phyloP scores from a whole-genome alignment of 2,797 vertebrate genomes.

The Pygocentrus nattereri region DNA sequence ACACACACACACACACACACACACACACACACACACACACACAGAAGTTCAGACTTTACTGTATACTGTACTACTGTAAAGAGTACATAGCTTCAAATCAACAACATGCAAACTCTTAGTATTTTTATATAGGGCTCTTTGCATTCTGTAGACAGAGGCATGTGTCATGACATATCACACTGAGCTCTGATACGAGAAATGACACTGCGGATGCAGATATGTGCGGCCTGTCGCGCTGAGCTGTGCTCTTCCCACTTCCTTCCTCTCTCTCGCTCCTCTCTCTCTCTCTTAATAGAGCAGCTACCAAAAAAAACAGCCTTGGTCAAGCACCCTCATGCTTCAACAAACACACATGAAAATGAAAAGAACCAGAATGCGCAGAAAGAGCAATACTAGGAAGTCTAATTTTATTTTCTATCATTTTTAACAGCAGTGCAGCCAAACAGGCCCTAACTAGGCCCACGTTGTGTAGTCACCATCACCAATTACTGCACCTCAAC shows the following conservation, averaged over 20 bases:
- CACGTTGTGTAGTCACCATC: not conserved
- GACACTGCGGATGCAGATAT: slow-evolving; percentile 63
- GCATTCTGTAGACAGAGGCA: not conserved
- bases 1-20: not conserved
- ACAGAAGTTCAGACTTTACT: not conserved
- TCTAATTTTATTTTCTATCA: not conserved
- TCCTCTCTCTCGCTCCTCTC: slow-evolving; percentile 67
- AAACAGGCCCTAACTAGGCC: not conserved
- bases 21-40: slow-evolving; percentile 43
- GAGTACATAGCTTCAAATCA: not conserved
- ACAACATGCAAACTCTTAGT: slow-evolving; percentile 8
- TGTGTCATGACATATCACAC: not conserved
- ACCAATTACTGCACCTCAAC: not conserved
- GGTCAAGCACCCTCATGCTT: not conserved
- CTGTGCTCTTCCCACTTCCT: slow-evolving; percentile 70
- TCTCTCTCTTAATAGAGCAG: not conserved
- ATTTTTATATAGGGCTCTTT: not conserved
- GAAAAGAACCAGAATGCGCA: not conserved
- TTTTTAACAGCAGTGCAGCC: not conserved
- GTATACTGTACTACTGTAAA: too few relatives aligned
- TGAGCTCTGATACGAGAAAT: slow-evolving; percentile 10
- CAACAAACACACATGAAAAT: not conserved
- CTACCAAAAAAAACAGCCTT: slow-evolving; percentile 8
- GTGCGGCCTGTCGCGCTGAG: slow-evolving; percentile 7
- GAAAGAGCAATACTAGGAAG: not conserved